These are phyloP conservation scores for Coregonus clupeaformis DNA, from an alignment of 2,113 vertebrate genomes.

Conservation along the genomic window DNA sequence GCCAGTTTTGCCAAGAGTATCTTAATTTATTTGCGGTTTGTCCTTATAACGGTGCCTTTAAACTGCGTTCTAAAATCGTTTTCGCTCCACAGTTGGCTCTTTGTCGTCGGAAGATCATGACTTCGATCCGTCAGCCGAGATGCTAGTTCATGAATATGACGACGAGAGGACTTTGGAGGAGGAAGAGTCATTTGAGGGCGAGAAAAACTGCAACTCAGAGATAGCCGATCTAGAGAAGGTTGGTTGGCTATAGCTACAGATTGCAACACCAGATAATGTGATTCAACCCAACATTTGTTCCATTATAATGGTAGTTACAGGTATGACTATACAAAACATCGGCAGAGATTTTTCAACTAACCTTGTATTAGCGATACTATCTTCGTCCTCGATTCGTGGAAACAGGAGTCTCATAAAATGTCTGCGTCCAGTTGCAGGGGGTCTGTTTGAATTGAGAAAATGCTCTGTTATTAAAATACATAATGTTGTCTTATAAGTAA, in stretches of 20 bases:
- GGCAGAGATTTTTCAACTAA: too few relatives aligned
- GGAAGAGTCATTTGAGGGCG: conserved; percentile 92
- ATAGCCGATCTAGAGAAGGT: conserved; percentile 98
- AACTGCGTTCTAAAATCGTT: background rate
- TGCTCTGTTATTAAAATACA: too few relatives aligned
- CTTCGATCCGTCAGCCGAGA: conserved; percentile 96
- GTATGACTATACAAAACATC: too few relatives aligned
- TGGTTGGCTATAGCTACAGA: conserved; percentile 49
- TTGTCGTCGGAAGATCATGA: conserved; percentile 99
- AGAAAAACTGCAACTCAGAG: conserved; percentile 89
- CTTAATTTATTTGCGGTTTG: background rate
- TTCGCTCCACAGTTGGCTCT: conserved; percentile 84
- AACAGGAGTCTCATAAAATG: too few relatives aligned
- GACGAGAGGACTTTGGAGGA: conserved; percentile 96
- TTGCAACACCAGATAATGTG: too few relatives aligned
- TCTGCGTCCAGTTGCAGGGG: too few relatives aligned
- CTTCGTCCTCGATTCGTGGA: too few relatives aligned
- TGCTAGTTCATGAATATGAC: conserved; percentile 97
- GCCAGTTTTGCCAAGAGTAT: background rate
- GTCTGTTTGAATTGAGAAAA: too few relatives aligned
- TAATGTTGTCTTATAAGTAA: too few relatives aligned
- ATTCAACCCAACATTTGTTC: too few relatives aligned
- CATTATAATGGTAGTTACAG: too few relatives aligned
- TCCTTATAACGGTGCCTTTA: background rate
- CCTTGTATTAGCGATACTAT: too few relatives aligned